Evolutionary conservation across 2,797 vertebrate species (phyloP).

Genomic region (Pseudochromis fuscus): DNA sequence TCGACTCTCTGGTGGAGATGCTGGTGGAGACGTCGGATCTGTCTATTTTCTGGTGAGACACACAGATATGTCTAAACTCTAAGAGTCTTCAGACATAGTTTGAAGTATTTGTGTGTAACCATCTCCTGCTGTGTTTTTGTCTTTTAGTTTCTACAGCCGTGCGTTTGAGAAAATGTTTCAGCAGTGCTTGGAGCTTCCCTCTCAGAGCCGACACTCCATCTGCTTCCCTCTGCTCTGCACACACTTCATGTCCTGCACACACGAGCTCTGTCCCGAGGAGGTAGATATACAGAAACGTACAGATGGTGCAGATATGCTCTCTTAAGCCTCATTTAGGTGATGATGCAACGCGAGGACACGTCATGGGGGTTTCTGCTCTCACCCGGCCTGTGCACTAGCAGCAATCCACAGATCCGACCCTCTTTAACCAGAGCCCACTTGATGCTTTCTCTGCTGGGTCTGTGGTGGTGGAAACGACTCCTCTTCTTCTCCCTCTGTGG

Average conservation of each 20-base stretch:
- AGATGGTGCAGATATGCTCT: neutral
- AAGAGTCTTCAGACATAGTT: neutral
- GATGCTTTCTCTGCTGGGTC: no score
- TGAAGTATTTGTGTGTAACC: neutral
- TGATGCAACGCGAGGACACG: no score
- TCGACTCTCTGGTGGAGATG: conserved; percentile 99
- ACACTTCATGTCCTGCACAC: conserved; percentile 99
- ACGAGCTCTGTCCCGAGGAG: conserved; percentile 98
- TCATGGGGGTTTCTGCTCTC: no score
- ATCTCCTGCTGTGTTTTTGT: neutral
- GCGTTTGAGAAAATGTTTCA: conserved; percentile 99
- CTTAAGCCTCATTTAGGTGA: no score
- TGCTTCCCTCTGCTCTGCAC: conserved; percentile 98
- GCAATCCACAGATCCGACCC: no score
- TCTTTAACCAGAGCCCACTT: no score
- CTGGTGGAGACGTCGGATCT: conserved; percentile 98
- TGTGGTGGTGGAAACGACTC: no score
- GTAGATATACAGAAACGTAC: conserved; percentile 75
- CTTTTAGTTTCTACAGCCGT: conserved; percentile 99
- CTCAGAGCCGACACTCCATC: conserved; percentile 97
- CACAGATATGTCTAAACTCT: neutral
- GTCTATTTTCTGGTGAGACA: conserved; percentile 95
- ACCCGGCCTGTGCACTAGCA: no score
- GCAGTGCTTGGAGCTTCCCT: conserved; percentile 98
- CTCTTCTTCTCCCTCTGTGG: no score